Percentiles rank a stretch among this genome's conserved stretches.
Evolutionary conservation across 2,113 vertebrate genomes (phyloP).

Genomic region (Eubucco bourcierii): DNA sequence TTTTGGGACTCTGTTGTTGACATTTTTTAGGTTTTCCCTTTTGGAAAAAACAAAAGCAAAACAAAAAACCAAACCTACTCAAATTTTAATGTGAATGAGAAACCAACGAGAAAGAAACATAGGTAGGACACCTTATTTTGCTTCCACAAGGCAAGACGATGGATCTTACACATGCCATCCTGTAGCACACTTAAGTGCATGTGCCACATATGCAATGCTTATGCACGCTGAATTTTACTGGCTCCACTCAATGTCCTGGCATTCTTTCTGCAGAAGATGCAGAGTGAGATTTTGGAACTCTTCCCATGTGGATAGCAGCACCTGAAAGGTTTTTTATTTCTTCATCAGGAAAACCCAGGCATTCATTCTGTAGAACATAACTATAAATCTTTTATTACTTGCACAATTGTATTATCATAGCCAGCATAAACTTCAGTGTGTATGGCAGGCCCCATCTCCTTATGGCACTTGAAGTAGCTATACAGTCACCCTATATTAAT

Average conservation of each 20-base stretch:
- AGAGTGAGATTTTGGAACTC: neutral
- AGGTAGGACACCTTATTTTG: neutral
- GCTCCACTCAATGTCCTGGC: accelerated
- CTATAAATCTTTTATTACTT: neutral
- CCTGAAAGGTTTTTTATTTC: neutral
- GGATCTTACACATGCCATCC: neutral
- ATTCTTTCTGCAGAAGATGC: neutral
- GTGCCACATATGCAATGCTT: accelerated
- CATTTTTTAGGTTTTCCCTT: neutral
- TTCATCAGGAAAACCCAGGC: neutral
- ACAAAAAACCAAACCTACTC: no score
- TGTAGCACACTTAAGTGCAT: neutral
- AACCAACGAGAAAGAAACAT: neutral
- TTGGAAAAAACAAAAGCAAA: no score
- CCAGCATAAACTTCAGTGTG: neutral
- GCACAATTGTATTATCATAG: neutral
- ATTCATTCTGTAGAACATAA: neutral
- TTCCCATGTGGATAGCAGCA: neutral
- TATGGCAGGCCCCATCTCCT: neutral
- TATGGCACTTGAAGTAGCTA: neutral
- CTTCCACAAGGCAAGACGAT: neutral
- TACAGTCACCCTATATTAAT: neutral
- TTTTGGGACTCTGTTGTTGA: neutral
- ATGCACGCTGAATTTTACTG: neutral
- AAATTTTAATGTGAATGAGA: neutral